Percentiles rank a stretch among this genome's conserved stretches.
Evolutionary conservation across 2,113 vertebrate genomes (phyloP).

Genomic region (Todiramphus saurophagus): DNA sequence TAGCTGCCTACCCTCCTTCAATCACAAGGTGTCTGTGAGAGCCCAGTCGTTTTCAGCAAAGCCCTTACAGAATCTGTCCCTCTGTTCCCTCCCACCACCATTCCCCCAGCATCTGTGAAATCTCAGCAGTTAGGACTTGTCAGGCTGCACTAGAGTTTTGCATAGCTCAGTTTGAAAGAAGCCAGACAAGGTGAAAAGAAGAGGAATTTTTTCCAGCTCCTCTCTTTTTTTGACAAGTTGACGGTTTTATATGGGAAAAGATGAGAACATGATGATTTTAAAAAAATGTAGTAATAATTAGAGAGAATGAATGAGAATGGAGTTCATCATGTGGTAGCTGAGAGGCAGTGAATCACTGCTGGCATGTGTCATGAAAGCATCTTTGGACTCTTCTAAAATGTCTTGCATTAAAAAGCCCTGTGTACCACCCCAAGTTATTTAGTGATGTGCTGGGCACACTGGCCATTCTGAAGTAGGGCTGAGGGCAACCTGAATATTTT

Average conservation of each 20-base stretch:
- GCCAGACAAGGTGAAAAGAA: slow-evolving; percentile 27
- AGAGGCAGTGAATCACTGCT: slow-evolving; percentile 19
- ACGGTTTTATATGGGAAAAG: slow-evolving; percentile 7
- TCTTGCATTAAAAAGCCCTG: background rate
- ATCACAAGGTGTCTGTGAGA: background rate
- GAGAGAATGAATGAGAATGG: background rate
- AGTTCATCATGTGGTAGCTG: background rate
- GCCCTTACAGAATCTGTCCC: background rate
- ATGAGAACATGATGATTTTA: background rate
- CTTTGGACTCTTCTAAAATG: background rate
- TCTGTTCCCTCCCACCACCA: background rate
- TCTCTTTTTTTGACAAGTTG: slow-evolving; percentile 43
- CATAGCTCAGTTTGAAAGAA: slow-evolving; percentile 37
- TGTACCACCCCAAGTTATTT: background rate
- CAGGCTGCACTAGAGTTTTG: background rate
- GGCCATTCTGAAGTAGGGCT: background rate
- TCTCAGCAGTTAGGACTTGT: slow-evolving; percentile 41
- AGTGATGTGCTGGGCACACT: background rate
- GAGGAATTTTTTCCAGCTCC: slow-evolving; percentile 2
- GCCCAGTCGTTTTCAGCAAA: background rate
- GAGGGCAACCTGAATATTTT: background rate
- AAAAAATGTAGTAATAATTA: background rate
- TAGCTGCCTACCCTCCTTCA: background rate
- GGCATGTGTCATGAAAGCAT: slow-evolving; percentile 3
- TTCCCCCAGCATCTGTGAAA: slow-evolving; percentile 22